Evolutionary conservation across 2,113 vertebrate genomes (phyloP).

Genomic region (Condylura cristata): DNA sequence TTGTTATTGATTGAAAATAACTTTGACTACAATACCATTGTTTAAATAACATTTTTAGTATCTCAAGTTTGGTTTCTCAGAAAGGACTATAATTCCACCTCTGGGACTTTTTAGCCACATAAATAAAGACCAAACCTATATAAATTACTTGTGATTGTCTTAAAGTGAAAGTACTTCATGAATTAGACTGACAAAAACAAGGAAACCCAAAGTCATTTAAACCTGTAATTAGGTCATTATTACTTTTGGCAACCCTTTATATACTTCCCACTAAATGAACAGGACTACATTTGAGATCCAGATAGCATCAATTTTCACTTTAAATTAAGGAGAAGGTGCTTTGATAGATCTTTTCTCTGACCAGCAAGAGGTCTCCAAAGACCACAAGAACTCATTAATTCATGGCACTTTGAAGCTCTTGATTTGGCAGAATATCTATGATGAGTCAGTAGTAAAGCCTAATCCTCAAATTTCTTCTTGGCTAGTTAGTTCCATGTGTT

Average conservation of each 20-base stretch:
- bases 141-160: slow-evolving; percentile 49
- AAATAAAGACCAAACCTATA: not conserved
- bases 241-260: not conserved
- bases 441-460: slow-evolving; percentile 36
- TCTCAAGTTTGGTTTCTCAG: slow-evolving; percentile 32
- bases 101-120: not conserved
- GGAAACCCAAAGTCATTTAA: slow-evolving; percentile 42
- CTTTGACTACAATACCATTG: not conserved
- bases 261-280: slow-evolving; percentile 51
- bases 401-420: slow-evolving; percentile 68
- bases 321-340: slow-evolving; percentile 46
- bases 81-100: not conserved
- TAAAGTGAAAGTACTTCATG: slow-evolving; percentile 31
- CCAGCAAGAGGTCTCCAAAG: slow-evolving; percentile 39
- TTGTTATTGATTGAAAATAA: slow-evolving; percentile 40
- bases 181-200: slow-evolving; percentile 56
- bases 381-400: slow-evolving; percentile 48
- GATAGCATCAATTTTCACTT: slow-evolving; percentile 72
- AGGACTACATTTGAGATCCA: slow-evolving; percentile 29
- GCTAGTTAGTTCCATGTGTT: not conserved
- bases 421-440: slow-evolving; percentile 53
- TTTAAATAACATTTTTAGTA: slow-evolving; percentile 47
- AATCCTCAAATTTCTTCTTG: slow-evolving; percentile 54
- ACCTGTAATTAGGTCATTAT: slow-evolving; percentile 8
- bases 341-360: slow-evolving; percentile 60